Base-by-base conservation (phyloP, 2,797 vertebrate genomes). In the Valencia hispanica region DNA sequence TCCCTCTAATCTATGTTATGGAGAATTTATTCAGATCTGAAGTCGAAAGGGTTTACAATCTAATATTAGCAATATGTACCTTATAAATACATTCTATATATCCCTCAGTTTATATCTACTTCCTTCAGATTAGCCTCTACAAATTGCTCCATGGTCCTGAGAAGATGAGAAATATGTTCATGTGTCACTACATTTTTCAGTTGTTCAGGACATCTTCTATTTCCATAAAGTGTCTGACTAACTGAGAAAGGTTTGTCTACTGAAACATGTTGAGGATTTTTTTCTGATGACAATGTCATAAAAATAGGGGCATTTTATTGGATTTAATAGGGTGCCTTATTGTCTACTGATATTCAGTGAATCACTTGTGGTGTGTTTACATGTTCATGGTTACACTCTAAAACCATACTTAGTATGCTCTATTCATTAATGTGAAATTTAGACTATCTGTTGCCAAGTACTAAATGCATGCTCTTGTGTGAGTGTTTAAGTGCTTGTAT, bases 391-490 rank as follows among this genome's bases (percentile, higher is more conserved):
- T 61, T 34, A 18, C 30, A 2, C 8, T 61, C 59, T 22, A 11
- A 65, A 65, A 12, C 20, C 32, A 39, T 25, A 39, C 61, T 39
- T 10, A 65, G 61, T 20, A 65, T 12, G 39, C 61, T 22, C 61
- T 39, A 39, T 39, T 65, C 34, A 65, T 65, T 39, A 43, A 68
- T 41, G 25, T n/a, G 65, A 2, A 43, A 45, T 68, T n/a, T n/a
- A 39, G 20, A 41, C 39, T 36, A 36, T 66, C 36, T 68, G 39
- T n/a, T 66, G 39, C 63, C 5, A 5, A 32, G 32, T 30, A 25
- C 61, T 65, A 65, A 65, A 72, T 57, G 22, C 22, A 53, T 74
- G 32, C 22, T 57, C 27, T 63, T 68, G 18, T 79, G 70, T 57
- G 14, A 18, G n/a, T 15, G 22, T 20, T 18, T 63, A 71, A 7